Base-by-base conservation (phyloP, 2,113 vertebrate species). In the Cyphomyrus plagiostoma region DNA sequence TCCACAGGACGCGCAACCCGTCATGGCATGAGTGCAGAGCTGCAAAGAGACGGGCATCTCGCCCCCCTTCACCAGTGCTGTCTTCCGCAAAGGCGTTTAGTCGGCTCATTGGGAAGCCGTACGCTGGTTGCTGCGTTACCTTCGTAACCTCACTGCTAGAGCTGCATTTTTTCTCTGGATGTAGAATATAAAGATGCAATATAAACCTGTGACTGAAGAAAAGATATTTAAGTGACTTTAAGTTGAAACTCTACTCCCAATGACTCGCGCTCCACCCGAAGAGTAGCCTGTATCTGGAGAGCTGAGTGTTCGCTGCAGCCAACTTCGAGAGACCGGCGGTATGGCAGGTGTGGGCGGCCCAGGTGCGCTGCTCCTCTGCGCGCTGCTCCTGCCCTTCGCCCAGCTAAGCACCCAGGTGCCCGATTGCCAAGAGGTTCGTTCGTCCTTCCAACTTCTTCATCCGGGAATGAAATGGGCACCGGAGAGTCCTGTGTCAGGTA, bases 391-490 rank as follows among this genome's bases (percentile, higher is more conserved):
- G 91, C 91, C 94, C 85, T 91, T 92, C 89, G 66, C 91, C 1
- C 92, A 93, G 88, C 93, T 92, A 49, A 91, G 92, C 89, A 92
- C 90, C 89, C 96, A 95, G 92, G 90, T 92, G 88, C 95, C 94
- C 53, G 94, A 93, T 93, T 96, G 96, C 93, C 95, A 94, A 80
- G 95, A 96, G 92, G 95, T 96, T 90, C 96, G 95, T 89, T 89
- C 95, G 0, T 94, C 94, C 42, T 96, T 96, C 86, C 95, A 96
- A 91, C 91, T 93, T 45, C 93, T 96, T 35, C 94, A 96, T 86
- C 96, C 96, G 3, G 95, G 95, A 13, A 94, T 95, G 92, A 96
- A 95, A 92, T 96, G 95, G 96, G 95, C 95, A 86, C 95, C 96
- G 39, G 96, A 96, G 89, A 94, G 70, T 35, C 95, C 96, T 0